Conservation (phyloP, 2,113 vertebrate genomes). For the Cyprinus carpio region DNA sequence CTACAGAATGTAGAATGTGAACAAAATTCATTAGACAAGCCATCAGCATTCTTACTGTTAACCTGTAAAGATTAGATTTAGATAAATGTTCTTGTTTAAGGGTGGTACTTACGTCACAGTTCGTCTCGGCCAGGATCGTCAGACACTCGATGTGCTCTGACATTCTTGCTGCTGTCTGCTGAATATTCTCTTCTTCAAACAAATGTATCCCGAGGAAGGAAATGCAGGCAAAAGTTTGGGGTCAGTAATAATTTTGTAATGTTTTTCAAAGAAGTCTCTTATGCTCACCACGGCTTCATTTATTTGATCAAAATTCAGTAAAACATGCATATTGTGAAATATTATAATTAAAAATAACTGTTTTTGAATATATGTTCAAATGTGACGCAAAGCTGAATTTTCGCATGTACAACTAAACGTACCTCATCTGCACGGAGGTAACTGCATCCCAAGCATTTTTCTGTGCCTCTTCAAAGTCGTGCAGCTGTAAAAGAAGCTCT, state of each 20-base stretch:
- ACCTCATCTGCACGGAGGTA: constrained; percentile 16
- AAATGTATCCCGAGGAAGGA: constrained; percentile 8
- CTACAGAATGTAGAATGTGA: not conserved
- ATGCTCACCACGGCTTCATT: not conserved
- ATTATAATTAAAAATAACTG: not conserved
- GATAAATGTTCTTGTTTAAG: constrained; percentile 34
- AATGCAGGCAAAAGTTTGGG: not conserved
- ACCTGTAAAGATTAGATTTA: constrained; percentile 37
- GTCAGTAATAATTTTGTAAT: not conserved
- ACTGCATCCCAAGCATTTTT: not conserved
- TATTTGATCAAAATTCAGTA: not conserved
- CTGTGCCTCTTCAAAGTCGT: constrained; percentile 22
- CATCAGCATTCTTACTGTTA: not conserved
- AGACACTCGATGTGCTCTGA: constrained; percentile 53
- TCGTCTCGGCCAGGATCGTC: constrained; percentile 52
- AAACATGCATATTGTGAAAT: not conserved
- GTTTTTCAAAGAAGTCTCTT: not conserved
- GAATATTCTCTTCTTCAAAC: constrained; percentile 25
- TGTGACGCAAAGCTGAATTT: not conserved
- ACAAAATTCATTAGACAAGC: not conserved
- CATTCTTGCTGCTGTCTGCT: constrained; percentile 33
- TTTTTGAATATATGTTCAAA: not conserved
- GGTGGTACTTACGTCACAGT: constrained; percentile 35
- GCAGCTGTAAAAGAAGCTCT: constrained; percentile 19
- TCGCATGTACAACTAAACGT: not conserved